Conservation (phyloP, 2,888 invertebrate species). For the Mesopsocus fuscifrons region DNA sequence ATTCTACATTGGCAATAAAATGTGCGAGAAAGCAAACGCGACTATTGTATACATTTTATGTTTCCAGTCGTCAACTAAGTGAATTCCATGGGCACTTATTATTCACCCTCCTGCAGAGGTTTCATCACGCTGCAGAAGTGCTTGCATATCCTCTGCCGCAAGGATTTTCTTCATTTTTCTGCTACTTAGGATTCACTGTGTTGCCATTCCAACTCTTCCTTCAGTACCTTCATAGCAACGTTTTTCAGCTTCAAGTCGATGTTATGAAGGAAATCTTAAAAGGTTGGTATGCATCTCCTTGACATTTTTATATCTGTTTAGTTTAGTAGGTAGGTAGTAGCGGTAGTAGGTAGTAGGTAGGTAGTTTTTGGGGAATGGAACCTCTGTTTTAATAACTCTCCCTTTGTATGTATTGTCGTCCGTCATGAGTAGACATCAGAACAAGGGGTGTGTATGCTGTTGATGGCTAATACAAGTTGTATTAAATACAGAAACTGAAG, state of each 20-base stretch:
- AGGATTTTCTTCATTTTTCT: conserved; percentile 77
- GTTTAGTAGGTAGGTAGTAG: neutral
- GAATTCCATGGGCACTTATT: too few species aligned
- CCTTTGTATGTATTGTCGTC: too few species aligned
- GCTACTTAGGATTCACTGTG: conserved; percentile 64
- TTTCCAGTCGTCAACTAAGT: too few species aligned
- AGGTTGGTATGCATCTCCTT: conserved; percentile 29
- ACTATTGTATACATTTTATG: too few species aligned
- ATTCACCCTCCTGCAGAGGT: conserved; percentile 66
- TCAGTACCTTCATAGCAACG: conserved; percentile 66
- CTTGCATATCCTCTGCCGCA: conserved; percentile 68
- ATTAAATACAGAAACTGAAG: conserved; percentile 32
- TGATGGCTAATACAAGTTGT: too few species aligned
- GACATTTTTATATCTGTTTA: conserved; percentile 9
- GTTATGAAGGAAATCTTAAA: conserved; percentile 68
- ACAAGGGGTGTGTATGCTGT: too few species aligned
- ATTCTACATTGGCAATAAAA: too few species aligned
- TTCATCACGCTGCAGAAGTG: conserved; percentile 56
- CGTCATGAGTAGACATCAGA: too few species aligned
- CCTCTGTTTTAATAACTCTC: too few species aligned
- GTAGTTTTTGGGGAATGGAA: too few species aligned
- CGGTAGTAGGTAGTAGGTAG: neutral
- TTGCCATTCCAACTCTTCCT: conserved; percentile 58
- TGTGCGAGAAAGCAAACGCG: too few species aligned
- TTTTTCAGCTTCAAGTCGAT: conserved; percentile 72